Evolutionary conservation across 2,888 invertebrate species (phyloP).

Genomic region (Conistra vaccinii): DNA sequence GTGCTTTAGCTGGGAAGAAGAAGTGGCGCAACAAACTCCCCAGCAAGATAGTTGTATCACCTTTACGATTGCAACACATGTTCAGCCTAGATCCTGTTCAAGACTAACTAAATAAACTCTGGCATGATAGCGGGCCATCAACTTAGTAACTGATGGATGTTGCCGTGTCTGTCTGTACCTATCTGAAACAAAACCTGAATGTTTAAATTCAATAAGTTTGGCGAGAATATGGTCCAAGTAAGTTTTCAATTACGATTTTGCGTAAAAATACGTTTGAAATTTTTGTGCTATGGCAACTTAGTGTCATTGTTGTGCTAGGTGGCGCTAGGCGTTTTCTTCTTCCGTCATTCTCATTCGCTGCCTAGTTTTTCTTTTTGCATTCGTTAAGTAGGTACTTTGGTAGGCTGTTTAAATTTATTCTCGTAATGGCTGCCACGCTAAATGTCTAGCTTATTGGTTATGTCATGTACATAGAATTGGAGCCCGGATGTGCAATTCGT

Average conservation of each 20-base stretch:
- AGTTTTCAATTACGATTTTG: conserved; percentile 56
- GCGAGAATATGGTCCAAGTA: conserved; percentile 40
- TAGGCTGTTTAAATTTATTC: conserved; percentile 86
- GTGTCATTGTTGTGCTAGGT: conserved; percentile 76
- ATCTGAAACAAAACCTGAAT: background rate
- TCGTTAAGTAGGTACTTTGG: conserved; percentile 79
- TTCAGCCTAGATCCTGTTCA: background rate
- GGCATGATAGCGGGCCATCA: background rate
- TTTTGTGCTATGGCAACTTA: conserved; percentile 68
- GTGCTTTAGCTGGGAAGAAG: no score
- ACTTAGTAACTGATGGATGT: background rate
- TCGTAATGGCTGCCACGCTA: conserved; percentile 90
- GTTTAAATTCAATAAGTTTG: background rate
- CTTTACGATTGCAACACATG: background rate
- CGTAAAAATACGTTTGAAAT: background rate
- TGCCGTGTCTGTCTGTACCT: background rate
- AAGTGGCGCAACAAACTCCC: no score
- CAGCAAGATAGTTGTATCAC: no score
- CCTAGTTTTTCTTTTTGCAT: conserved; percentile 87
- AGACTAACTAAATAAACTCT: no score
- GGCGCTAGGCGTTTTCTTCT: conserved; percentile 83
- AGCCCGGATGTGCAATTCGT: conserved; percentile 77
- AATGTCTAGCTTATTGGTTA: conserved; percentile 88
- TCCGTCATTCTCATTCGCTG: conserved; percentile 84
- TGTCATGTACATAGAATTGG: conserved; percentile 84